Percentiles rank a stretch among this genome's conserved stretches.
phyloP scores from a whole-genome alignment of 2,888 invertebrate species.

The Steinernema hermaphroditum region DNA sequence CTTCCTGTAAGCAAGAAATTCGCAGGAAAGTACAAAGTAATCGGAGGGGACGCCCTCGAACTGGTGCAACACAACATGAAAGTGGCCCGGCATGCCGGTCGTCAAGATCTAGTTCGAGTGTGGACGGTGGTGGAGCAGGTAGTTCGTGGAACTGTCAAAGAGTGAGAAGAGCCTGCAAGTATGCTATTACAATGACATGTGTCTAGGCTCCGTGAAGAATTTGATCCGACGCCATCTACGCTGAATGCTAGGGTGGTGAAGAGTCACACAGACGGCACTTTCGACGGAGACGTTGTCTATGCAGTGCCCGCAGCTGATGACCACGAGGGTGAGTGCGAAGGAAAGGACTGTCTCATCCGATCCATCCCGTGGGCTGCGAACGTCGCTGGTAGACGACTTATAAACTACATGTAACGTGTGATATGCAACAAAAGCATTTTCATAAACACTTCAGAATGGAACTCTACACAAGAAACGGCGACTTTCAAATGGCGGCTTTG shows the following conservation, averaged over 20 bases:
- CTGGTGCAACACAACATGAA: constrained; percentile 13
- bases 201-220: background rate
- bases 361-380: background rate
- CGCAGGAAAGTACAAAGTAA: background rate
- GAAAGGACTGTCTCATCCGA: background rate
- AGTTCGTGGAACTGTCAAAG: background rate
- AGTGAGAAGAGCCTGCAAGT: background rate
- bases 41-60: constrained; percentile 2
- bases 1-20: background rate
- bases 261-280: background rate
- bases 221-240: background rate
- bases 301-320: background rate
- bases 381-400: background rate
- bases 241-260: background rate
- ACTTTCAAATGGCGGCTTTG: constrained; percentile 4
- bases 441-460: background rate
- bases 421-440: no score
- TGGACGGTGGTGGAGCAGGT: constrained; percentile 21
- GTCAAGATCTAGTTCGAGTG: background rate
- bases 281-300: background rate
- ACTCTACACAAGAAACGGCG: background rate
- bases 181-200: background rate
- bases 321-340: background rate
- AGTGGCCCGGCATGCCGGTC: background rate
- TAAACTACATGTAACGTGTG: constrained; percentile 3